Conservation (phyloP, 2,113 vertebrate genomes). For the Odontophorus gujanensis region DNA sequence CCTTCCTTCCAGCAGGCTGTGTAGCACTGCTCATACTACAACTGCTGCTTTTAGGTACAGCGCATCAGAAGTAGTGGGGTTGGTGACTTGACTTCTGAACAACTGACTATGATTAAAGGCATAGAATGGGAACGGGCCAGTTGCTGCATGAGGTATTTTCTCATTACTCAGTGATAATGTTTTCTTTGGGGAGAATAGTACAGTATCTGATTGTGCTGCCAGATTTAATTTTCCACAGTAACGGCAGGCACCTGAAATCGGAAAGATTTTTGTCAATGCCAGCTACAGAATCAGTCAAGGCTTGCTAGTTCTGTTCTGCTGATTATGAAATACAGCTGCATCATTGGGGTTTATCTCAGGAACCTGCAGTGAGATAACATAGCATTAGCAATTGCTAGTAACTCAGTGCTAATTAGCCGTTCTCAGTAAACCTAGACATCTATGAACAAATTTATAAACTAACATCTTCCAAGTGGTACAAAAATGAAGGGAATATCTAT, state of each 20-base stretch:
- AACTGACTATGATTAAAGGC: slow-evolving; percentile 1
- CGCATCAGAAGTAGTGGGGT: not conserved
- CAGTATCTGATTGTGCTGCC: not conserved
- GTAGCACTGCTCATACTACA: not conserved
- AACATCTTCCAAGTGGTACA: not conserved
- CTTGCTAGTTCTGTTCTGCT: not conserved
- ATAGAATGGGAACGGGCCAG: not conserved
- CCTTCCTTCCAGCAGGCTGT: not conserved
- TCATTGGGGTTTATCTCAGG: not conserved
- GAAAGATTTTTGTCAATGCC: not conserved
- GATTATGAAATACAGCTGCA: not conserved
- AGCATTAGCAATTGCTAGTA: not conserved
- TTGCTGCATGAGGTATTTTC: not conserved
- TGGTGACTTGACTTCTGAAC: not conserved
- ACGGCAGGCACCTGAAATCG: not conserved
- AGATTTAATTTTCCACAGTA: not conserved
- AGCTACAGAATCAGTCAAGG: not conserved
- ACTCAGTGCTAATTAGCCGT: not conserved
- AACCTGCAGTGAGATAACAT: not conserved
- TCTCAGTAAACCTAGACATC: not conserved
- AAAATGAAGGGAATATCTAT: not conserved
- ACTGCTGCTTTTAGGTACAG: not conserved
- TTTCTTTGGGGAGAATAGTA: not conserved
- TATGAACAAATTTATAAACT: not conserved
- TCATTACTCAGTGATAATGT: not conserved